Conservation (phyloP, 1,140 invertebrate genomes). For the Ostrea edulis region DNA sequence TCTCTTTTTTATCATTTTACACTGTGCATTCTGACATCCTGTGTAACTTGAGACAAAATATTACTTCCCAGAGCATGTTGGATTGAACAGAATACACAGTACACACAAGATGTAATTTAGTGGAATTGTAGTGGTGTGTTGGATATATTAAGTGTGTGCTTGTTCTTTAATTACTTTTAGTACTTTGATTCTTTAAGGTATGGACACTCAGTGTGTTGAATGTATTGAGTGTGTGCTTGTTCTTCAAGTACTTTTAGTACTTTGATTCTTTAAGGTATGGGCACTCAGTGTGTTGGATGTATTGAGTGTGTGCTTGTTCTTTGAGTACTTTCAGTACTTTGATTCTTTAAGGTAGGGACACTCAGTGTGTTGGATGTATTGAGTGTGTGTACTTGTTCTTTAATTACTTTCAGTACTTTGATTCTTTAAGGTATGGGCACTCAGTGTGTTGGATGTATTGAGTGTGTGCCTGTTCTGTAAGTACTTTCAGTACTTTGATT, state of each 20-base stretch:
- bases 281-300: slow-evolving; percentile 82
- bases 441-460: slow-evolving; percentile 53
- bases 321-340: no score
- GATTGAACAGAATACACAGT: no score
- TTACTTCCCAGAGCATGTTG: no score
- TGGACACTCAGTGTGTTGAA: slow-evolving; percentile 86
- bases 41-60: no score
- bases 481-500: no score
- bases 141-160: background rate
- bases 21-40: no score
- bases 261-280: slow-evolving; percentile 84
- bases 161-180: no score
- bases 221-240: slow-evolving; percentile 17
- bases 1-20: no score
- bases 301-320: slow-evolving; percentile 25
- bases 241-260: no score
- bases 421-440: slow-evolving; percentile 85
- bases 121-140: no score
- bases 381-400: slow-evolving; percentile 32
- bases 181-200: slow-evolving; percentile 81
- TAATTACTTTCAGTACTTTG: no score
- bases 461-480: slow-evolving; percentile 37
- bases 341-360: slow-evolving; percentile 85
- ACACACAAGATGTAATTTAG: no score
- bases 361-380: slow-evolving; percentile 74